These are phyloP conservation scores for Dasysyrphus albostriatus DNA, from an alignment of 2,888 invertebrate genomes.

Conservation along the genomic window DNA sequence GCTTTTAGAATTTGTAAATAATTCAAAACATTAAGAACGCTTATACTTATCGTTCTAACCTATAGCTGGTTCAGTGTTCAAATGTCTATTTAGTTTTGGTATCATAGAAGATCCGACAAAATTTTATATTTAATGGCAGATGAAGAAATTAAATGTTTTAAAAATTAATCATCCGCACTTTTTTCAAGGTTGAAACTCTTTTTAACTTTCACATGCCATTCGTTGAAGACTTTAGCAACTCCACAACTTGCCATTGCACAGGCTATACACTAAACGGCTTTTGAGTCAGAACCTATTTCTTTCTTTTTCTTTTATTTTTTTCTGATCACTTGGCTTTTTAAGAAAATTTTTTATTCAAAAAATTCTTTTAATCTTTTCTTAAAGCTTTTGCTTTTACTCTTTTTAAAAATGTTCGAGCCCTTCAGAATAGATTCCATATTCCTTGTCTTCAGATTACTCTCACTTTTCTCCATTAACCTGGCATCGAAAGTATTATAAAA, in stretches of 20 bases:
- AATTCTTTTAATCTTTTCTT: constrained; percentile 78
- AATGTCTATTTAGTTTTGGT: too few relatives aligned
- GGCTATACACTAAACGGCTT: not conserved
- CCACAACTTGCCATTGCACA: not conserved
- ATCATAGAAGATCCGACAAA: too few relatives aligned
- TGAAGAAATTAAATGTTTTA: not conserved
- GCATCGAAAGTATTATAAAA: constrained; percentile 78
- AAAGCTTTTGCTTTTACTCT: constrained; percentile 78
- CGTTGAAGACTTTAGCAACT: not conserved
- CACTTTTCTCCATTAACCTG: constrained; percentile 78
- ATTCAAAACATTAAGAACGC: not conserved
- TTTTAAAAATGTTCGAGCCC: constrained; percentile 78
- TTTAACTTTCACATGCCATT: not conserved
- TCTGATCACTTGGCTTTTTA: not conserved
- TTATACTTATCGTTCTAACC: too few relatives aligned
- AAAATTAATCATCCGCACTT: not conserved
- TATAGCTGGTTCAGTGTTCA: too few relatives aligned
- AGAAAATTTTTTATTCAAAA: constrained; percentile 63
- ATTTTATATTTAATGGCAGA: not conserved
- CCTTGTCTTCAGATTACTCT: constrained; percentile 76
- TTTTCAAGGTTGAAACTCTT: not conserved
- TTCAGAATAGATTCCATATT: constrained; percentile 78
- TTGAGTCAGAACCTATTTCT: not conserved
- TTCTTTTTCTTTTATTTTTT: not conserved
- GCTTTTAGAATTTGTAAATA: not conserved